phyloP scores from a whole-genome alignment of 2,888 invertebrate species.

The Leucophenga montana region DNA sequence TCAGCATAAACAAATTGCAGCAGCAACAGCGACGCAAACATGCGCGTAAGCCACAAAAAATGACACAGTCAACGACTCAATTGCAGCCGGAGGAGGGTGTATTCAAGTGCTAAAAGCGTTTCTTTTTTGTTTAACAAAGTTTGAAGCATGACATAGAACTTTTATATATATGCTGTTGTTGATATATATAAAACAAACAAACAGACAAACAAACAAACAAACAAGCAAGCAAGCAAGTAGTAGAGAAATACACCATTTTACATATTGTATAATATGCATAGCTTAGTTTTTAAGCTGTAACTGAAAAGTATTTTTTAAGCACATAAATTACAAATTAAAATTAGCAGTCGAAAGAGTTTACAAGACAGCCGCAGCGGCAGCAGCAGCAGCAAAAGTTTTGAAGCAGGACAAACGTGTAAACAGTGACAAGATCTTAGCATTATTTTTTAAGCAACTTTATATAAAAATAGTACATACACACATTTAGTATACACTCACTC shows the following conservation, averaged over 20 bases:
- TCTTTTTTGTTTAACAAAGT: conserved; percentile 12
- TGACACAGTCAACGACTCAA: conserved; percentile 13
- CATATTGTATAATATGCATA: too few relatives aligned
- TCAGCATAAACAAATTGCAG: conserved; percentile 64
- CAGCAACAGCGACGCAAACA: conserved; percentile 70
- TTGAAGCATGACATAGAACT: conserved; percentile 36
- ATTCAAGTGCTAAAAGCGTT: conserved; percentile 53
- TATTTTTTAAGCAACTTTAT: conserved; percentile 42
- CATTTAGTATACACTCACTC: not conserved
- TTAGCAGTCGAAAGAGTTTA: not conserved
- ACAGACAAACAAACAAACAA: conserved; percentile 1
- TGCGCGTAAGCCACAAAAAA: conserved; percentile 69
- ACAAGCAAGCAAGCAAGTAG: not conserved
- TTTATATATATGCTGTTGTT: too few relatives aligned
- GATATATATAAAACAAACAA: conserved; percentile 44
- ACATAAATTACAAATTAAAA: not conserved
- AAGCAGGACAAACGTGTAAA: conserved; percentile 60
- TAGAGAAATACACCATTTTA: conserved; percentile 2
- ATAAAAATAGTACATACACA: conserved; percentile 31
- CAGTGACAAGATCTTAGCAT: conserved; percentile 57
- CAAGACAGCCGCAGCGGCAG: not conserved
- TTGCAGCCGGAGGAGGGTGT: conserved; percentile 47
- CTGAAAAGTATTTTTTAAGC: conserved; percentile 20
- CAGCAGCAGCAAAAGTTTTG: conserved; percentile 23
- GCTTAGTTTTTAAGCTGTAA: conserved; percentile 5